These are phyloP conservation scores for Phocoena phocoena DNA, from an alignment of 2,113 vertebrate species.

Conservation along the genomic window DNA sequence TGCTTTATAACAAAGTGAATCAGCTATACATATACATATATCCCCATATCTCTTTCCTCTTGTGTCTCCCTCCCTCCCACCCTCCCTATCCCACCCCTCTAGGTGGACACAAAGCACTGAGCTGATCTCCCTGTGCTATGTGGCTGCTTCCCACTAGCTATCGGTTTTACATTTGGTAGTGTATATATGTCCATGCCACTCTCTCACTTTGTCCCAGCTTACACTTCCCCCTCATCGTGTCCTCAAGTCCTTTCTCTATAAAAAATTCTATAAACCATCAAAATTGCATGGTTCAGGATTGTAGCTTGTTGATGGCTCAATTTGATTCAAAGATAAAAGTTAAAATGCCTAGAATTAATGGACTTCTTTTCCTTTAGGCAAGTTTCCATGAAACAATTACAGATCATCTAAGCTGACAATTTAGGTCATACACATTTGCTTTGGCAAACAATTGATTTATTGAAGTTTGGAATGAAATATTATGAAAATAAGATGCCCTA, in stretches of 20 bases:
- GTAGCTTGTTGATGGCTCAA: not conserved
- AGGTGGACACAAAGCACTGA: too few relatives aligned
- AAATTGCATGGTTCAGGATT: not conserved
- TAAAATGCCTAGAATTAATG: slow-evolving; percentile 34
- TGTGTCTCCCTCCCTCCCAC: too few relatives aligned
- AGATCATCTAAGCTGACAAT: not conserved
- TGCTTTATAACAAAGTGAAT: too few relatives aligned
- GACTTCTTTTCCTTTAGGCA: not conserved
- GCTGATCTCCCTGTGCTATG: too few relatives aligned
- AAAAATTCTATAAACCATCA: not conserved
- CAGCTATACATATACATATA: too few relatives aligned
- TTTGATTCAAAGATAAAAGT: slow-evolving; percentile 15
- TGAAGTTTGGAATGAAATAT: not conserved
- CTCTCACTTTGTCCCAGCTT: too few relatives aligned
- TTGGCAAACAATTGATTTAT: not conserved
- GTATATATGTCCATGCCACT: too few relatives aligned
- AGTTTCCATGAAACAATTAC: not conserved
- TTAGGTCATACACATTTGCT: not conserved
- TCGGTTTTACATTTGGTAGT: too few relatives aligned
- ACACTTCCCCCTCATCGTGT: too few relatives aligned
- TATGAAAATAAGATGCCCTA: not conserved
- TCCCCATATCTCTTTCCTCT: too few relatives aligned
- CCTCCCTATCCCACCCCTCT: too few relatives aligned
- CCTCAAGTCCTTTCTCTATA: not conserved
- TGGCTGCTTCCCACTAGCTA: too few relatives aligned